Evolutionary conservation across 2,797 vertebrate genomes (phyloP), one percentile per base, ranked within the genome.

Genomic region (Rhynchotus rufescens): DNA sequence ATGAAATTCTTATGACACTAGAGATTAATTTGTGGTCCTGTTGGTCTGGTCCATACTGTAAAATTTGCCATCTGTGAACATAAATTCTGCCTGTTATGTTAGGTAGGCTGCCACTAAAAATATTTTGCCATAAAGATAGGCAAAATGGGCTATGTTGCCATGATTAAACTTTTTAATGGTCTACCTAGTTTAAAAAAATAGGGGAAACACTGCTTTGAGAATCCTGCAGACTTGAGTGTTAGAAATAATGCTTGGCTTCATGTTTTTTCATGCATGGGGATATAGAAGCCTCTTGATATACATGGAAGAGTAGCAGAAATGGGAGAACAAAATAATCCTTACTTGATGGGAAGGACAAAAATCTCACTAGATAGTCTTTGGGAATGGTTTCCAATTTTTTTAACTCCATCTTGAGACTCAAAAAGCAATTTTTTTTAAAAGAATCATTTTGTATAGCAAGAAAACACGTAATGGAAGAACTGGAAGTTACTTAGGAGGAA

Each of bases 1-100:
- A 44, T 60, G 77, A 85, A 87, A 81, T 71, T 77, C 89, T 86
- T 64, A 7, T 34, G 82, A 67, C 77, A 38, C 60, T 38, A 61
- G 52, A 67, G 86, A 83, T 95, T 45, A 87, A 93, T 95, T 86
- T 86, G 77, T 89, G 92, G 80, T 87, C 85, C 92, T 95, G 82
- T 61, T 2, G 10, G 15, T 79, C 56, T 81, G 79, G 22, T 80
- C 80, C 62, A 23, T 7, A 15, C 71, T 74, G 84, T 84, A 71
- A 19, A 90, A 93, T 94, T 90, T 86, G 25, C 87, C 77, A 76
- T 73, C 80, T 85, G 62, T 47, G 77, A 83, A 90, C 89, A 84
- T 90, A 47, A 90, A 87, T 84, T 84, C 69, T 76, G 36, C 64
- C 52, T 20, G 9, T 86, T 89, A 38, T 59, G 57, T 84, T 75